These are phyloP conservation scores for Chloroceryle aenea DNA, from an alignment of 2,113 vertebrate genomes.

Conservation along the genomic window DNA sequence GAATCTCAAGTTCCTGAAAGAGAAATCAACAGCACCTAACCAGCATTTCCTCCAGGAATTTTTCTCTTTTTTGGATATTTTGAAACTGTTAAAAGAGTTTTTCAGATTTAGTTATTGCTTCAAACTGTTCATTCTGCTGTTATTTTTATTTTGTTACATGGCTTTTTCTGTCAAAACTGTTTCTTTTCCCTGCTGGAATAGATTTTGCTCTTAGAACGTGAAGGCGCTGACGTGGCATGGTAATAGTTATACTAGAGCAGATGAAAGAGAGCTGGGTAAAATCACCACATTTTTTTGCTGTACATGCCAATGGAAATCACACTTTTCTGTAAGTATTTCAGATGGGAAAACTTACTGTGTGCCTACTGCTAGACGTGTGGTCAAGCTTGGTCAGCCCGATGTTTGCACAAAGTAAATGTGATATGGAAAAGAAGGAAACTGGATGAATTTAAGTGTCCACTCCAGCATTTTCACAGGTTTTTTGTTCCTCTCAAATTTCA, in stretches of 20 bases:
- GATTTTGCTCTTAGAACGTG: not conserved
- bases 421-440: not conserved
- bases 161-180: not conserved
- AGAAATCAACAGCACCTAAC: not conserved
- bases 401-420: not conserved
- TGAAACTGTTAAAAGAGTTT: not conserved
- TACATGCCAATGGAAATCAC: not conserved
- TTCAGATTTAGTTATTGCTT: not conserved
- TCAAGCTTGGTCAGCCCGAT: not conserved
- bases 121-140: not conserved
- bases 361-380: not conserved
- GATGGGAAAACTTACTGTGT: not conserved
- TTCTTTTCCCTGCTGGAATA: not conserved
- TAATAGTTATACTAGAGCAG: not conserved
- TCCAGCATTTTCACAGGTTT: not conserved
- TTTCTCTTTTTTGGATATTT: not conserved
- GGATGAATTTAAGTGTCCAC: not conserved
- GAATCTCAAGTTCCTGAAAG: not conserved
- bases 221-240: not conserved
- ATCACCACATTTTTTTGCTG: not conserved
- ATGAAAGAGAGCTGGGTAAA: conserved; percentile 9
- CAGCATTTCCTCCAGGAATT: not conserved
- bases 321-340: not conserved
- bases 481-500: conserved; percentile 1
- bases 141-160: not conserved